phyloP scores from a whole-genome alignment of 1,140 invertebrate genomes.

The Holcopasites calliopsidis region DNA sequence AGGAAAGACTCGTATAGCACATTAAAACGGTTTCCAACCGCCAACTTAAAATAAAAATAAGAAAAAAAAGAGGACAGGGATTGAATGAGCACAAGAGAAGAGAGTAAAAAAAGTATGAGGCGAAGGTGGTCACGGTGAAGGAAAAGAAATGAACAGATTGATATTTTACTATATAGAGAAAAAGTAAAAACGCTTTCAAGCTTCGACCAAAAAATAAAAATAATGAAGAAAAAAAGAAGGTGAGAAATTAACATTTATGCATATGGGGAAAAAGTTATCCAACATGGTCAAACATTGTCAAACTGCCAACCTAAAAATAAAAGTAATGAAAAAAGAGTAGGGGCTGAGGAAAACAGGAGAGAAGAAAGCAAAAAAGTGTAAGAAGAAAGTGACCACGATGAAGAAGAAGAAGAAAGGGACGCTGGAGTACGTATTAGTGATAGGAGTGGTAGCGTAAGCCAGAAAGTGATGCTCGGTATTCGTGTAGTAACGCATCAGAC shows the following conservation, averaged over 20 bases:
- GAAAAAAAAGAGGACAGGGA: neutral
- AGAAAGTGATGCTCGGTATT: constrained; percentile 61
- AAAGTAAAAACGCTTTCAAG: too few species aligned
- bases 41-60: too few species aligned
- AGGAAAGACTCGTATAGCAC: too few species aligned
- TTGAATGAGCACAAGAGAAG: neutral
- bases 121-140: neutral
- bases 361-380: constrained; percentile 56
- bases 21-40: too few species aligned
- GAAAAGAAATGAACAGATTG: too few species aligned
- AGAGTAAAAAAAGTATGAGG: constrained; percentile 17
- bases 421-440: constrained; percentile 39
- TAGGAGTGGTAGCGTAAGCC: constrained; percentile 20
- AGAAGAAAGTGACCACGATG: constrained; percentile 59
- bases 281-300: too few species aligned
- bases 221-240: too few species aligned
- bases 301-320: too few species aligned
- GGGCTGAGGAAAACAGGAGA: constrained; percentile 26
- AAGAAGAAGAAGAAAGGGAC: constrained; percentile 50
- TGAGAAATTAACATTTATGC: too few species aligned
- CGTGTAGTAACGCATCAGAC: constrained; percentile 74
- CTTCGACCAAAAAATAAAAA: too few species aligned
- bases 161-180: too few species aligned
- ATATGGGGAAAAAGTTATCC: too few species aligned
- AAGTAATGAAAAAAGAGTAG: neutral